Evolutionary conservation across 1,140 invertebrate species (phyloP), one percentile per base, ranked within the genome.

Genomic region (Orius laevigatus): DNA sequence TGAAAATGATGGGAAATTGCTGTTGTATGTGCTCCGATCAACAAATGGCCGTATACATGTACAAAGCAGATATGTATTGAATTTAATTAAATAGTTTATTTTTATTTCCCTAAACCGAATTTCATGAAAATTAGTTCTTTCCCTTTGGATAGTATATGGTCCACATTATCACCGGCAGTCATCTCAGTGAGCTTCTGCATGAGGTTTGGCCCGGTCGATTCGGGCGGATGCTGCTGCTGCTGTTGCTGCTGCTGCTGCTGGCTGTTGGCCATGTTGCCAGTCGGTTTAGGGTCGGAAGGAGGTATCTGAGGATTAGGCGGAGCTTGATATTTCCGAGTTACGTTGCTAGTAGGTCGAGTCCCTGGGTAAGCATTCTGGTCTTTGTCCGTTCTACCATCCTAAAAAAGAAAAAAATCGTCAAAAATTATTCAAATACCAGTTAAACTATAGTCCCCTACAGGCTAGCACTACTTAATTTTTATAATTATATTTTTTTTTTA

Each of bases 71-170:
- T 45, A 45, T 45, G 43, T 45, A 18, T 25, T 25, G 25, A 25
- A 25, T 25, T 25, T 45, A 43, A 3, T 16, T 42, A 42, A 3
- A 42, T 16, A 5, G 14, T 19, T 19, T 2, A 43, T 6, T 70
- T 73, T 77, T 78, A 80, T 78, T 80, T 80, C 58, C 81, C 83
- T 54, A 88, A 70, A 45, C 84, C 84, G 61, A 89, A 89, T 70
- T 87, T 88, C 75, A 87, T 87, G 65, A 89, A 89, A 60, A 88
- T 85, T 35, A 84, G 72, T 67, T 88, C 85, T 67, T 89, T 88
- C 54, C 84, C 85, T 66, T 89, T 89, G 56, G 84, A 86, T 35
- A 88, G 69, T 49, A 88, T 84, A 45, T 64, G 62, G 51, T 65
- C 65, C 12, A 62, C 61, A 33, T 58, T 60, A 58, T 85, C 82